Conservation (phyloP, 2,797 vertebrate genomes). For the Chrosomus eos region DNA sequence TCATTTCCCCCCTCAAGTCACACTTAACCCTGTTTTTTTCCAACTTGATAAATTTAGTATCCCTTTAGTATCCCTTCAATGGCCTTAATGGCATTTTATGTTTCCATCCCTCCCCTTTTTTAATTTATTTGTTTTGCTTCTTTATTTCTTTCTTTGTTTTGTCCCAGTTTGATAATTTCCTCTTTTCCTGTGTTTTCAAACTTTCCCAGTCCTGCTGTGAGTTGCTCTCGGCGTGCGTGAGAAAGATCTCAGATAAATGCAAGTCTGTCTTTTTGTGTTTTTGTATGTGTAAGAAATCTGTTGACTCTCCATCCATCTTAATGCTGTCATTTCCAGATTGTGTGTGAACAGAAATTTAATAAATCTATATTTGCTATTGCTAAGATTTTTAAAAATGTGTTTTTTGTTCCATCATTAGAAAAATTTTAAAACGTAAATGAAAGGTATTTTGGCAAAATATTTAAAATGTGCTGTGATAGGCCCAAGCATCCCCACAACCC, state of each 20-base stretch:
- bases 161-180: background rate
- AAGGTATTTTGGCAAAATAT: background rate
- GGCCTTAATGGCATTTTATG: background rate
- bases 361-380: background rate
- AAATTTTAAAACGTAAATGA: background rate
- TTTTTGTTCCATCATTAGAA: background rate
- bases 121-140: background rate
- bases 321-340: background rate
- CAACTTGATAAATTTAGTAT: background rate
- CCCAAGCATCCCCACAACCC: background rate
- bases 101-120: background rate
- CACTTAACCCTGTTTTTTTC: background rate
- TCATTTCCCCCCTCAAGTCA: background rate
- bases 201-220: background rate
- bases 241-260: slow-evolving; percentile 20
- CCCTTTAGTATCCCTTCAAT: slow-evolving; percentile 8
- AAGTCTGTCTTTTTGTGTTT: slow-evolving; percentile 16
- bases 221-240: slow-evolving; percentile 17
- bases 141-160: slow-evolving; percentile 43
- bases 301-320: background rate
- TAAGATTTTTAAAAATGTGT: background rate
- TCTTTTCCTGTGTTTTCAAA: slow-evolving; percentile 38
- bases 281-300: background rate
- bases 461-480: background rate
- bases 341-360: slow-evolving; percentile 10